phyloP scores from a whole-genome alignment of 2,797 vertebrate species.

The Urocyon cinereoargenteus region DNA sequence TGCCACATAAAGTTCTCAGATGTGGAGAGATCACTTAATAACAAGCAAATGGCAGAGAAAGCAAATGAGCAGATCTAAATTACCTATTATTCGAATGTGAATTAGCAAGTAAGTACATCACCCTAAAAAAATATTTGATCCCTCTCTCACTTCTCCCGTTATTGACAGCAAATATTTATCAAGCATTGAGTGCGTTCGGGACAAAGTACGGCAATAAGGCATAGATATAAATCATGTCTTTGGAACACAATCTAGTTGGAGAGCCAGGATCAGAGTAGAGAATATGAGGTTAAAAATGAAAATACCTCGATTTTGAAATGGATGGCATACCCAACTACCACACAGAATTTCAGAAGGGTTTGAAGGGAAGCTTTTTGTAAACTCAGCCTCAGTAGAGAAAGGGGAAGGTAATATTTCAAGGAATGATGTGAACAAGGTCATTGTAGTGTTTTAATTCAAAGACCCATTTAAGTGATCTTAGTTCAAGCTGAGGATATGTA shows the following conservation, averaged over 20 bases:
- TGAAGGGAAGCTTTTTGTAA: neutral
- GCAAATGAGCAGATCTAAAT: neutral
- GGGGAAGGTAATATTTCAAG: neutral
- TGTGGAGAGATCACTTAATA: neutral
- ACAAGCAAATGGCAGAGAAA: neutral
- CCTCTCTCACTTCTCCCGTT: neutral
- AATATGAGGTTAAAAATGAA: neutral
- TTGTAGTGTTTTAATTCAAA: neutral
- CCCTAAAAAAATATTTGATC: neutral
- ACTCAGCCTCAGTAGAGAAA: neutral
- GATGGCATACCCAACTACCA: no score
- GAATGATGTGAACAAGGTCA: neutral
- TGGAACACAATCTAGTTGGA: neutral
- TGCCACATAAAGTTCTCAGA: neutral
- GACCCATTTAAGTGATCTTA: neutral
- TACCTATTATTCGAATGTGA: neutral
- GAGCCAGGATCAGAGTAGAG: neutral
- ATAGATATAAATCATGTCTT: neutral
- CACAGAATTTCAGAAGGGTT: neutral
- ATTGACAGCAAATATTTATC: neutral
- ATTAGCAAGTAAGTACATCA: neutral
- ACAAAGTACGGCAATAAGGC: neutral
- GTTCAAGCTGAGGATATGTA: neutral
- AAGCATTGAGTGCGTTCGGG: neutral
- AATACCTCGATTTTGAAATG: neutral